Evolutionary conservation across 30 jellyfish, hydroid and myxozoan species (phyloP), one percentile per base, ranked within the genome.

Genomic region (Sanderia malayensis): DNA sequence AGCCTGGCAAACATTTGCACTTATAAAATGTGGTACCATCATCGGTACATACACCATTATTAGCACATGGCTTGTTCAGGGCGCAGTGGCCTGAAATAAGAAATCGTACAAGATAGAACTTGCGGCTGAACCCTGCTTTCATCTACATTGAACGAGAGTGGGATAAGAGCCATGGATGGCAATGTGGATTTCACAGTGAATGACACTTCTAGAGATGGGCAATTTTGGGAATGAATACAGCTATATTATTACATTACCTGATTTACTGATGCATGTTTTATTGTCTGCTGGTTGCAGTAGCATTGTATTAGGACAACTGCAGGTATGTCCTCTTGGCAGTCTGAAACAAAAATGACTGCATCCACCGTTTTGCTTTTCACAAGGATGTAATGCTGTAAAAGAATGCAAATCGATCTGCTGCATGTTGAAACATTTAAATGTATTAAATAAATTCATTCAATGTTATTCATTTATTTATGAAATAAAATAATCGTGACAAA

Each of bases 321-420:
- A 87, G 0, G 86, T 31, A 49, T 18, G 23, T 18, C 73, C 70
- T 31, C 62, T 80, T 24, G 96, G 91, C 46, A 80, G 46, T 67
- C 74, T 78, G 66, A 87, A 74, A 70, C 96, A 87, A 44, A 87
- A 81, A 45, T 87, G 96, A 60, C 94, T 76, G 71, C 96, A 87
- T 2, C 92, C 94, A 13, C 82, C 85, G 55, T 86, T 86, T 18
- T 87, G 79, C 2, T 21, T 32, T 31, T 81, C 84, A 27, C 96
- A 87, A 26, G 82, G 82, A 59, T 87, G 89, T 4, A n/a, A 53
- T 11, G 27, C 89, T 78, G 24, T 9, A 23, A 55, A 76, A 11
- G 15, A 25, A 15, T n/a, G n/a, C n/a, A n/a, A n/a, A n/a, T n/a
- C n/a, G n/a, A n/a, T n/a, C n/a, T n/a, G n/a, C n/a, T n/a, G n/a